phyloP scores from a whole-genome alignment of 2,888 invertebrate species.

The Pantelozetes paolii region DNA sequence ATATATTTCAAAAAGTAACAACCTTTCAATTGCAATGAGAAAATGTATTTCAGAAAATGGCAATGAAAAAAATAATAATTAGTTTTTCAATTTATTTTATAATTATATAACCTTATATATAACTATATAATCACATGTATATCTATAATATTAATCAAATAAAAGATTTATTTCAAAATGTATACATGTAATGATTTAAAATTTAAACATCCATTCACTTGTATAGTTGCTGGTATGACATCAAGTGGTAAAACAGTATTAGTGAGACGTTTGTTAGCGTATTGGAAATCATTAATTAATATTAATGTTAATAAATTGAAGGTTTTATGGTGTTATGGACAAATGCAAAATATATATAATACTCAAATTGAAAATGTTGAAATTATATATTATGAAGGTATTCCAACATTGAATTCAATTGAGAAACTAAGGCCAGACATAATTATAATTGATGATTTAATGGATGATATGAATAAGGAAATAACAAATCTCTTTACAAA shows the following conservation, averaged over 20 bases:
- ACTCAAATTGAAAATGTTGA: too few relatives aligned
- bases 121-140: too few relatives aligned
- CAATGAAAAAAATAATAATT: too few relatives aligned
- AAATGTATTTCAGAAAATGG: too few relatives aligned
- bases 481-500: slow-evolving; percentile 40
- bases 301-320: not conserved
- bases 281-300: not conserved
- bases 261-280: not conserved
- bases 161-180: too few relatives aligned
- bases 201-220: not conserved
- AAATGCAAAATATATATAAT: not conserved
- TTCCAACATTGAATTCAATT: not conserved
- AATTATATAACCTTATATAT: too few relatives aligned
- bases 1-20: too few relatives aligned
- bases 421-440: not conserved
- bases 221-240: slow-evolving; percentile 5
- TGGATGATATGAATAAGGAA: slow-evolving; percentile 21
- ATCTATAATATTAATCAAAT: too few relatives aligned
- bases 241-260: not conserved
- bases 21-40: too few relatives aligned
- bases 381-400: too few relatives aligned
- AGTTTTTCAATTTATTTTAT: too few relatives aligned
- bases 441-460: slow-evolving; percentile 38
- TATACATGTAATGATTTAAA: not conserved
- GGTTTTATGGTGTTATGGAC: not conserved